Conservation (phyloP, 2,797 vertebrate species). For the Muraenolepis orangiensis region DNA sequence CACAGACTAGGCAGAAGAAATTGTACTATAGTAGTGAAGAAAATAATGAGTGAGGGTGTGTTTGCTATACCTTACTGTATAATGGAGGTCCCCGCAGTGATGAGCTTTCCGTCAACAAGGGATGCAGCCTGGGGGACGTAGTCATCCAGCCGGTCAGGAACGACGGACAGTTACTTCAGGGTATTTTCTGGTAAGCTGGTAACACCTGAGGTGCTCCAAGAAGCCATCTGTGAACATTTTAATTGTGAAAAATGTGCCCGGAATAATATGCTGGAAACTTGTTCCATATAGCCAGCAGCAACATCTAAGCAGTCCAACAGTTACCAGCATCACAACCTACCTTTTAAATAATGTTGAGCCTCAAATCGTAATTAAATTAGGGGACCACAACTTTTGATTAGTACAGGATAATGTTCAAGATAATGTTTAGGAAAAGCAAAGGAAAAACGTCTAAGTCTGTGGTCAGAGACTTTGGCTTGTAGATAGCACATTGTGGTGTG, state of each 20-base stretch:
- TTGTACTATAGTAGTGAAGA: no score
- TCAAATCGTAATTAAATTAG: slow-evolving; percentile 37
- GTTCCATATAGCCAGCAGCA: no score
- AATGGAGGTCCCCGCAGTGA: slow-evolving; percentile 34
- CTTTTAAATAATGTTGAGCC: slow-evolving; percentile 42
- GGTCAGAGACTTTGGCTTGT: no score
- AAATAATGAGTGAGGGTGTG: background rate
- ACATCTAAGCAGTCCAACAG: slow-evolving; percentile 30
- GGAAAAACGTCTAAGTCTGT: no score
- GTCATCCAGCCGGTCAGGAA: slow-evolving; percentile 26
- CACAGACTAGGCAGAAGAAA: no score
- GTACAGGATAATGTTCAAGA: slow-evolving; percentile 36
- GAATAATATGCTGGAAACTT: no score
- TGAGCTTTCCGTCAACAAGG: slow-evolving; percentile 28
- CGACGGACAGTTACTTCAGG: slow-evolving; percentile 2
- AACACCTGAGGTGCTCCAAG: slow-evolving; percentile 8
- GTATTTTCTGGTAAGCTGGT: slow-evolving; percentile 2
- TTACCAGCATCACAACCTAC: slow-evolving; percentile 27
- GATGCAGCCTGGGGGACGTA: slow-evolving; percentile 31
- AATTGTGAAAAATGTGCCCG: slow-evolving; percentile 30
- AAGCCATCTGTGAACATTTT: slow-evolving; percentile 18
- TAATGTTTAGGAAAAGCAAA: no score
- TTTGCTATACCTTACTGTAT: slow-evolving; percentile 29
- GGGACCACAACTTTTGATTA: slow-evolving; percentile 39
- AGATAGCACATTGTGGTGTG: no score